Percentiles rank a stretch among this genome's conserved stretches.
phyloP scores from a whole-genome alignment of 2,888 invertebrate genomes.

The Drosophila melanosoma region DNA sequence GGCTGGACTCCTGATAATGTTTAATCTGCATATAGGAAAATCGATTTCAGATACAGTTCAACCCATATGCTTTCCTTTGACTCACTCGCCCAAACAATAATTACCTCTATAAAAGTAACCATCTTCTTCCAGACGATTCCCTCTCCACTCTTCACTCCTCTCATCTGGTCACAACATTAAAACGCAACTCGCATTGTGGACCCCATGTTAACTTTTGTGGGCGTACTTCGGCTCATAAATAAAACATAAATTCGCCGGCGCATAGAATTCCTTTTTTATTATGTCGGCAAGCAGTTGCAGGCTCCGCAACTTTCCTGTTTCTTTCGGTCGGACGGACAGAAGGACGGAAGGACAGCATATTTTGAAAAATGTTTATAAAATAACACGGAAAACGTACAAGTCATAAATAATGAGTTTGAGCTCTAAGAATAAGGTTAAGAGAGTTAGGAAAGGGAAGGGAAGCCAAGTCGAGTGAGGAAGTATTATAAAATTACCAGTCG shows the following conservation, averaged over 20 bases:
- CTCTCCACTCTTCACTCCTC: conserved; percentile 2
- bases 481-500: conserved; percentile 73
- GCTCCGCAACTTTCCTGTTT: conserved; percentile 29
- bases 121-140: conserved; percentile 21
- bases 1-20: conserved; percentile 50
- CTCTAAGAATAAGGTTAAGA: background rate
- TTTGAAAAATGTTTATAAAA: conserved; percentile 80
- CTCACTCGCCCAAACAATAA: conserved; percentile 28
- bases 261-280: conserved; percentile 67
- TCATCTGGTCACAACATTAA: conserved; percentile 64
- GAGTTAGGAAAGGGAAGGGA: background rate
- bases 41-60: conserved; percentile 46
- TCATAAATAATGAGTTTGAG: conserved; percentile 78
- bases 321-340: conserved; percentile 18
- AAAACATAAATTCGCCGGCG: conserved; percentile 76
- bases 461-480: conserved; percentile 58
- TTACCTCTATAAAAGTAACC: conserved; percentile 55
- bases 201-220: conserved; percentile 61
- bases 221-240: conserved; percentile 71
- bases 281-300: conserved; percentile 68
- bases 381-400: conserved; percentile 78
- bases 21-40: conserved; percentile 59
- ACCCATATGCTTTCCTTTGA: conserved; percentile 20
- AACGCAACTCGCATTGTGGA: conserved; percentile 65
- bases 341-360: conserved; percentile 58